Percentiles rank a stretch among this genome's conserved stretches.
Evolutionary conservation across 2,113 vertebrate species (phyloP).

Genomic region (Phaetusa simplex): DNA sequence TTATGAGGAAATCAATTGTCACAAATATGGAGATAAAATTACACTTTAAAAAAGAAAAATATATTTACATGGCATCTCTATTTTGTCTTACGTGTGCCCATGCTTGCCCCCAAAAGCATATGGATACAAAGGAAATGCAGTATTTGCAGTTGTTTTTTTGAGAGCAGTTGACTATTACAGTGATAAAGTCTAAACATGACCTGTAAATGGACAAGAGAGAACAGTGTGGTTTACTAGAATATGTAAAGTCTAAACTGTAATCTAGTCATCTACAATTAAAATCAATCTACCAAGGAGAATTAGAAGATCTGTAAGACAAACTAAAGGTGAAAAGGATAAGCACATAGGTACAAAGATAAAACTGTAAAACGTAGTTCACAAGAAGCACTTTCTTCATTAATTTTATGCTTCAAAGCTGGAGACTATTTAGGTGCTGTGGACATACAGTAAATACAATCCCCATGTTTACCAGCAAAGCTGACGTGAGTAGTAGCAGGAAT

Average conservation of each 20-base stretch:
- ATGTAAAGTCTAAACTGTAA: neutral
- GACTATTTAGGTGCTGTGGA: neutral
- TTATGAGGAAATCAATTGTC: neutral
- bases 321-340: neutral
- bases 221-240: neutral
- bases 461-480: neutral
- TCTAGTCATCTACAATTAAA: neutral
- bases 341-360: neutral
- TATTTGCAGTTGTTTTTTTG: neutral
- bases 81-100: neutral
- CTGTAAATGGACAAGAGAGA: neutral
- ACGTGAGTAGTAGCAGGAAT: neutral
- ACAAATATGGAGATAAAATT: neutral
- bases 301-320: neutral
- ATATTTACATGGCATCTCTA: fast-evolving
- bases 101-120: neutral
- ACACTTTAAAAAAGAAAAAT: neutral
- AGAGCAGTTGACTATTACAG: neutral
- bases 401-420: neutral
- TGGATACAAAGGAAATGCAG: neutral
- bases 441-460: neutral
- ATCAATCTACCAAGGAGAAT: neutral
- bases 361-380: neutral
- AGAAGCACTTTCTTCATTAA: neutral
- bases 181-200: neutral